phyloP scores from a whole-genome alignment of 2,888 invertebrate genomes.

The Melinopterus prodromus region DNA sequence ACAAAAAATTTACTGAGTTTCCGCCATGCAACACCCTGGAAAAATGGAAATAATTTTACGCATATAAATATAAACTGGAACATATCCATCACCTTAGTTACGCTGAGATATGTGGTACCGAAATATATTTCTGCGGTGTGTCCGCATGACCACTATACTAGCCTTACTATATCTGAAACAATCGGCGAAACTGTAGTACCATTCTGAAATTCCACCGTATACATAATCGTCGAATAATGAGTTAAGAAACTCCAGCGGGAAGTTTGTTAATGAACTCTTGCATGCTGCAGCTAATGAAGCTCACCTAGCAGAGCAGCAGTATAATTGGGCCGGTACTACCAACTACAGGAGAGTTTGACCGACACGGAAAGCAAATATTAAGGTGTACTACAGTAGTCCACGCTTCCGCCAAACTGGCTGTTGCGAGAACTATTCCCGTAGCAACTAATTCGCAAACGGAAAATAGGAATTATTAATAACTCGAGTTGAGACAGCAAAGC shows the following conservation, averaged over 20 bases:
- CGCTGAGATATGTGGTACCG: too few relatives aligned
- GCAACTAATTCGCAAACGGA: not conserved
- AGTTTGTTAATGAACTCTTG: not conserved
- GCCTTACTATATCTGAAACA: too few relatives aligned
- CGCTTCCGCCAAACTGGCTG: not conserved
- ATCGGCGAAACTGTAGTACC: too few relatives aligned
- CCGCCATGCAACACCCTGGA: too few relatives aligned
- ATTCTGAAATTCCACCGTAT: not conserved
- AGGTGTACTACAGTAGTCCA: not conserved
- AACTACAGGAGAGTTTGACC: not conserved
- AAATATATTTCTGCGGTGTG: too few relatives aligned
- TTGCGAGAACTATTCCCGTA: not conserved
- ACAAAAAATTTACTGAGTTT: too few relatives aligned
- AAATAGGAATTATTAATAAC: not conserved
- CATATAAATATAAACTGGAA: too few relatives aligned
- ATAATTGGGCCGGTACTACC: not conserved
- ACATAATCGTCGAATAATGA: not conserved
- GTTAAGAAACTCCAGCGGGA: not conserved
- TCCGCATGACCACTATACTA: too few relatives aligned
- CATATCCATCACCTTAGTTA: too few relatives aligned
- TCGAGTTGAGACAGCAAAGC: not conserved
- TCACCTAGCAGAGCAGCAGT: not conserved
- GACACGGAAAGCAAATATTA: not conserved
- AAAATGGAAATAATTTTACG: too few relatives aligned
- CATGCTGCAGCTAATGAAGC: slow-evolving; percentile 4